These are phyloP conservation scores for Phodopus roborovskii DNA, from an alignment of 2,113 vertebrate species.

Conservation along the genomic window DNA sequence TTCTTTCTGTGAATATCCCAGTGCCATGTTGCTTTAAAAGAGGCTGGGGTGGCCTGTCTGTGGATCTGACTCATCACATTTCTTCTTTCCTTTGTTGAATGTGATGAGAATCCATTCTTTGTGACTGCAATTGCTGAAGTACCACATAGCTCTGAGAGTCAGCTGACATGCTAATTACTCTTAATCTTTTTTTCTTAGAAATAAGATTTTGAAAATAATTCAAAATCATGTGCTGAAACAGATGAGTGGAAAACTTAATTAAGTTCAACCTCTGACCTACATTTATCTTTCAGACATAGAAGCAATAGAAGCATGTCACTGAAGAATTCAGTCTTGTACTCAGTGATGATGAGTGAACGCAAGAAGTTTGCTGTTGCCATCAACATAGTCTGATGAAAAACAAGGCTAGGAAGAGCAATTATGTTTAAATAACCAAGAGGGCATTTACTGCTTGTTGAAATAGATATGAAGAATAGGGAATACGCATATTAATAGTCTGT, in stretches of 20 bases:
- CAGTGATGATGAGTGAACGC: not conserved
- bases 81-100: not conserved
- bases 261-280: not conserved
- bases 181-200: not conserved
- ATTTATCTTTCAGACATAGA: not conserved
- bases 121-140: no score
- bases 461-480: not conserved
- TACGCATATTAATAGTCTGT: not conserved
- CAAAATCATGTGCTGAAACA: conserved; percentile 5
- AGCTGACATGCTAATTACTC: not conserved
- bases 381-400: not conserved
- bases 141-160: not conserved
- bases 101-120: not conserved
- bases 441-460: not conserved
- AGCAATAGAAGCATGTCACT: not conserved
- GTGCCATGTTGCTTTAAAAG: not conserved
- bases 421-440: not conserved
- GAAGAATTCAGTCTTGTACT: not conserved
- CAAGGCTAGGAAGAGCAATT: not conserved
- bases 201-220: not conserved
- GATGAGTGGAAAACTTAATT: conserved; percentile 44
- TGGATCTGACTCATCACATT: not conserved
- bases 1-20: not conserved
- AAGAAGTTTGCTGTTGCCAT: conserved; percentile 25
- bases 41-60: not conserved